Evolutionary conservation across 2,888 invertebrate genomes (phyloP), one percentile per base, ranked within the genome.

Genomic region (Tubiluchus corallicola): DNA sequence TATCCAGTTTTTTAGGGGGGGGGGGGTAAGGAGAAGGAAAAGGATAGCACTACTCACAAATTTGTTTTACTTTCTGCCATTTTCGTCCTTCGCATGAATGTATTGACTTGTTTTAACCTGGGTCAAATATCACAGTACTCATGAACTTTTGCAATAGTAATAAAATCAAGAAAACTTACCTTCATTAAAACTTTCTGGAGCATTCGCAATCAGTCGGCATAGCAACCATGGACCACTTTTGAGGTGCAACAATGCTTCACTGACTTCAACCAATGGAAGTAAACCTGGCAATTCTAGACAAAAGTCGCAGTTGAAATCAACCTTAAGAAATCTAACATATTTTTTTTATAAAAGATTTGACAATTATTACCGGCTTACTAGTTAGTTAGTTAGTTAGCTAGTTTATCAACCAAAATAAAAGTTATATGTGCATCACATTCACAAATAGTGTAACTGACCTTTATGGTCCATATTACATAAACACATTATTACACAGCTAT

Each of bases 121-220:
- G n/a, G n/a, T n/a, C n/a, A n/a, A n/a, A n/a, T n/a, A n/a, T n/a
- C n/a, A n/a, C n/a, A n/a, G n/a, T n/a, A n/a, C n/a, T n/a, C n/a
- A n/a, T n/a, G n/a, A n/a, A n/a, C n/a, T n/a, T n/a, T n/a, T n/a
- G n/a, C n/a, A n/a, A n/a, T n/a, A n/a, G n/a, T n/a, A n/a, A n/a
- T n/a, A n/a, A n/a, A n/a, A n/a, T n/a, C n/a, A n/a, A n/a, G n/a
- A n/a, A n/a, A n/a, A n/a, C n/a, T 9, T 58, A 80, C 81, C 80
- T 73, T 92, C 90, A 57, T 77, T 75, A 61, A 90, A 83, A 54
- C 79, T 79, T 59, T 92, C 90, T 1, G 92, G 90, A 68, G 83
- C 82, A 62, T 94, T 94, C 0, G 90, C 87, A 2, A 92, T 82
- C 50, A 92, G 71, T 67, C 88, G 78, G 55, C 85, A 85, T 54